Percentiles rank a stretch among this genome's conserved stretches.
These are phyloP conservation scores for Ormia ochracea DNA, from an alignment of 2,888 invertebrate species.

Conservation along the genomic window DNA sequence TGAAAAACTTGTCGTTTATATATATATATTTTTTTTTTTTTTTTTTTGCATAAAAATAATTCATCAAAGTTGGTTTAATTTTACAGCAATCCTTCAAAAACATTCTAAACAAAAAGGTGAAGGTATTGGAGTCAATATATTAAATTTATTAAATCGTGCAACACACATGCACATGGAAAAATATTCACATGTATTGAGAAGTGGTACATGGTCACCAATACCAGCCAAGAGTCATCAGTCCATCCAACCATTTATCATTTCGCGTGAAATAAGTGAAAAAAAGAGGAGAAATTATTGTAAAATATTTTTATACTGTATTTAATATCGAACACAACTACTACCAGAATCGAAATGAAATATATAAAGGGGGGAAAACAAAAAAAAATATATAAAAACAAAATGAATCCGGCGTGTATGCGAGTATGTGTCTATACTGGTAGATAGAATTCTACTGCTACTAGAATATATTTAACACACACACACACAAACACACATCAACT, in stretches of 20 bases:
- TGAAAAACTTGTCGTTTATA: not conserved
- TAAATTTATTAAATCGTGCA: not conserved
- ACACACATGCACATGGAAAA: not conserved
- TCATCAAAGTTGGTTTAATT: not conserved
- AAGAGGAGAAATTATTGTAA: slow-evolving; percentile 52
- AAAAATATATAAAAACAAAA: slow-evolving; percentile 30
- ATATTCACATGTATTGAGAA: not conserved
- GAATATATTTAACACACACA: not conserved
- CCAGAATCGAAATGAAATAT: not conserved
- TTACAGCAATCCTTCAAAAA: slow-evolving; percentile 4
- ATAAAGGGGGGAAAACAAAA: too few species aligned
- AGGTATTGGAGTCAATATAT: slow-evolving; percentile 20
- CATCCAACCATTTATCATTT: slow-evolving; percentile 6
- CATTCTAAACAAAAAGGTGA: slow-evolving; percentile 38
- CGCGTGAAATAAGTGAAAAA: slow-evolving; percentile 19
- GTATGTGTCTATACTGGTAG: not conserved
- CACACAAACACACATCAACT: not conserved
- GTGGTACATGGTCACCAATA: slow-evolving; percentile 9
- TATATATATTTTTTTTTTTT: too few species aligned
- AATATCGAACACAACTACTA: slow-evolving; percentile 38
- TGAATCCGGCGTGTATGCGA: slow-evolving; percentile 8
- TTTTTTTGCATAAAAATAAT: not conserved
- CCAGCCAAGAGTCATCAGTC: not conserved
- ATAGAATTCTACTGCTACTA: not conserved
- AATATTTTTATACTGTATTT: slow-evolving; percentile 24